Evolutionary conservation across 1,140 invertebrate genomes (phyloP).

Genomic region (Pentalonia nigronervosa): DNA sequence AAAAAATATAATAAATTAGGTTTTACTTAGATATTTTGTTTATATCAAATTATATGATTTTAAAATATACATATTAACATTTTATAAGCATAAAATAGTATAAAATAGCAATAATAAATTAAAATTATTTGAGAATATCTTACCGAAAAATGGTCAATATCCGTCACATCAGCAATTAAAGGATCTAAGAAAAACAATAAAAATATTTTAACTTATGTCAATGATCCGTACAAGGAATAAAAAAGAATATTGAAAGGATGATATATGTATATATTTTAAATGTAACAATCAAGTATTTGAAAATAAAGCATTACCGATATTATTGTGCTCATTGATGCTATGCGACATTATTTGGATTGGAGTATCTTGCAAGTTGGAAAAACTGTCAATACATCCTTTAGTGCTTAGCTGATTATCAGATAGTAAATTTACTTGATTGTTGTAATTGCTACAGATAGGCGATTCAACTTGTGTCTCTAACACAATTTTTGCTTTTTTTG

Average conservation of each 20-base stretch:
- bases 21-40: not conserved
- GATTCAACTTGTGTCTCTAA: not conserved
- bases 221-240: not conserved
- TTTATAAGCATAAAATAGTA: not conserved
- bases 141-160: slow-evolving; percentile 27
- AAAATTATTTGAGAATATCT: slow-evolving; percentile 2
- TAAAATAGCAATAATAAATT: not conserved
- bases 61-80: not conserved
- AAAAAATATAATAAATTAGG: no score
- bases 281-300: not conserved
- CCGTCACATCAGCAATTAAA: slow-evolving; percentile 36
- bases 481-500: slow-evolving; percentile 28
- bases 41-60: not conserved
- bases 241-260: not conserved
- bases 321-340: not conserved
- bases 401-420: slow-evolving; percentile 28
- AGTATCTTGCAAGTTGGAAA: slow-evolving; percentile 31
- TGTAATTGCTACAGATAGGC: not conserved
- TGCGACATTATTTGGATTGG: not conserved
- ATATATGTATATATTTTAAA: not conserved
- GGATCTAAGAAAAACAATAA: slow-evolving; percentile 12
- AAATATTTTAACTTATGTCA: not conserved
- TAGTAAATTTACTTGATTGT: not conserved
- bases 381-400: not conserved
- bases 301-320: slow-evolving; percentile 14